Base-by-base conservation (phyloP, 2,888 invertebrate species). In the Morpho deidamia region DNA sequence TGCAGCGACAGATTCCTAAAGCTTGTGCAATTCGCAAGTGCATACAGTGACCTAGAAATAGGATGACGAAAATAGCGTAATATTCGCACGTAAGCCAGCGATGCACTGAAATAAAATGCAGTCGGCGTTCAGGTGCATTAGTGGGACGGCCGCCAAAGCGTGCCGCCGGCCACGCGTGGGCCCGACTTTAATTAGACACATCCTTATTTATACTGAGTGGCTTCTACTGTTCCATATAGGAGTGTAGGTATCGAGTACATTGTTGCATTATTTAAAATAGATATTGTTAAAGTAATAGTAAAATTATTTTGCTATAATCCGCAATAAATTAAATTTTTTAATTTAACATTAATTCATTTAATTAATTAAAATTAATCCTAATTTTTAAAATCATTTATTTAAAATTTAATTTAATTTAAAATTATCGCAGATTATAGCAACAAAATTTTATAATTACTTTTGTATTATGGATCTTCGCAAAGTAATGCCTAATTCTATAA, bases 81-180 rank as follows among this genome's bases (percentile, higher is more conserved):
- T 12, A 52, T 43, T 42, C 44, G 46, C 44, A 53, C 58, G 53
- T 48, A 51, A 54, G 60, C 57, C 60, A 56, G 50, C 51, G 44
- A 48, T 55, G 61, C 56, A 67, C 70, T 65, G 63, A 81, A 77
- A 76, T 77, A 80, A 23, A 69, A 69, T 70, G 68, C 69, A 69
- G 8, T 61, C 69, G 70, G 68, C 71, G 68, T 71, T 65, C 74
- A 74, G 74, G 72, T 81, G 78, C 78, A 72, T 66, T 64, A 59
- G 67, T 69, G 72, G 79, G 76, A 73, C 55, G 51, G 23, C 35
- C 66, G 82, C 83, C 83, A 83, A 76, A 66, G 60, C 68, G 65
- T 67, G 62, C 57, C 51, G 49, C 34, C 38, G 9, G 46, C 48
- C 51, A 60, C 65, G 63, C 64, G 65, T 61, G 61, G 52, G 47